Conservation (phyloP, 2,888 invertebrate species). For the Drosophila infuscata region DNA sequence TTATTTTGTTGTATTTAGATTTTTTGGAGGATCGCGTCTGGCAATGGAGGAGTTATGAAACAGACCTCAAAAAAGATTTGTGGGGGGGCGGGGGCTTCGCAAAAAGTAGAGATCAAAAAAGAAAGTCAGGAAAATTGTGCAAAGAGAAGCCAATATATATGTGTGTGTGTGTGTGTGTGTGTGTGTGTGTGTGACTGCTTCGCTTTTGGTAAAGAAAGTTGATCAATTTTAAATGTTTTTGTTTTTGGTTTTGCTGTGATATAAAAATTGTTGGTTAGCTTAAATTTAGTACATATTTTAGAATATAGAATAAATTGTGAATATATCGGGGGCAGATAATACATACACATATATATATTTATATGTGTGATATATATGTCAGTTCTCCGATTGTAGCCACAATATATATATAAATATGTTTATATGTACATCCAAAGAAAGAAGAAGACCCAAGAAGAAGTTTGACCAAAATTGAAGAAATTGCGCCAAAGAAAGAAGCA, state of each 20-base stretch:
- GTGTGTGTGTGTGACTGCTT: conserved; percentile 7
- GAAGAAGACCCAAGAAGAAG: neutral
- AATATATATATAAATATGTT: conserved; percentile 13
- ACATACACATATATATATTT: conserved; percentile 12
- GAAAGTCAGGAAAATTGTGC: conserved; percentile 12
- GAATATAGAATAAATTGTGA: conserved; percentile 20
- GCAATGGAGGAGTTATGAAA: neutral
- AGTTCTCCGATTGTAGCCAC: conserved; percentile 11
- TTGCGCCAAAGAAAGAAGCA: conserved; percentile 1
- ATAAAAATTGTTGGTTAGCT: conserved; percentile 65
- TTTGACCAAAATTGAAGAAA: conserved; percentile 9
- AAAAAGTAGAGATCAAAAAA: conserved; percentile 11
- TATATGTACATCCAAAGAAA: conserved; percentile 9
- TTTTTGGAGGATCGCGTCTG: neutral
- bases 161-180: neutral
- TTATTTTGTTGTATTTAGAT: neutral
- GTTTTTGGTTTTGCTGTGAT: conserved; percentile 52
- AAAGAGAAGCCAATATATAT: conserved; percentile 30
- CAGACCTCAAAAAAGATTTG: neutral
- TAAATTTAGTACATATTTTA: conserved; percentile 60
- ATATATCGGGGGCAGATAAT: neutral
- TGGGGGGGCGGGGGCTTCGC: neutral
- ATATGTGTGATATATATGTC: conserved; percentile 2
- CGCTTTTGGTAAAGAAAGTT: conserved; percentile 11
- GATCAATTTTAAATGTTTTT: conserved; percentile 12